phyloP scores from a whole-genome alignment of 2,888 invertebrate species.

The Boloria selene region DNA sequence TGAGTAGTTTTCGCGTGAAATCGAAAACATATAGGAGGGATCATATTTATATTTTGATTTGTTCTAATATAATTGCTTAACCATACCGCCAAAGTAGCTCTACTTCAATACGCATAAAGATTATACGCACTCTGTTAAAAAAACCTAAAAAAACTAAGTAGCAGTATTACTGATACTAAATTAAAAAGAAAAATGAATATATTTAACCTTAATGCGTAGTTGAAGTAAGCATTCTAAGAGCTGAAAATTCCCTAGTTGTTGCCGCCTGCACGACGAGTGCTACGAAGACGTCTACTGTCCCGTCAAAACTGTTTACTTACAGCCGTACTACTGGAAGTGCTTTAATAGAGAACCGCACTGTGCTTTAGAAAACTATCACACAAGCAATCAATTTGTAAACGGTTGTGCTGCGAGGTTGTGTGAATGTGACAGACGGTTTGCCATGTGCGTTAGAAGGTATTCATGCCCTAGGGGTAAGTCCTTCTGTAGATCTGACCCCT shows the following conservation, averaged over 20 bases:
- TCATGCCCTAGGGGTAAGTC: conserved; percentile 88
- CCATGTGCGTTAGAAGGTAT: conserved; percentile 89
- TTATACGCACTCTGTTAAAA: too few relatives aligned
- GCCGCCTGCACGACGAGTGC: conserved; percentile 92
- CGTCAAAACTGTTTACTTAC: conserved; percentile 90
- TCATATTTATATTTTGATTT: too few relatives aligned
- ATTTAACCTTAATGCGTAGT: too few relatives aligned
- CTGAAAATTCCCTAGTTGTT: conserved; percentile 83
- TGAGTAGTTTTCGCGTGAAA: too few relatives aligned
- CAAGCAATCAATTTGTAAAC: conserved; percentile 60
- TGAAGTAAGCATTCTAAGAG: neutral
- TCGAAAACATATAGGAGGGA: too few relatives aligned
- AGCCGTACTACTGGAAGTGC: conserved; percentile 95
- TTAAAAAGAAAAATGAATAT: too few relatives aligned
- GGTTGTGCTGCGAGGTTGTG: conserved; percentile 91
- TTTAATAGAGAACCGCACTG: conserved; percentile 89
- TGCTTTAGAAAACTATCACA: conserved; percentile 80
- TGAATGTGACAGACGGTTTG: conserved; percentile 90
- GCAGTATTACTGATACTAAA: too few relatives aligned
- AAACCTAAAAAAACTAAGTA: too few relatives aligned
- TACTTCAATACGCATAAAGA: too few relatives aligned
- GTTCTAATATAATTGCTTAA: too few relatives aligned
- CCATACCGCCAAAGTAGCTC: too few relatives aligned
- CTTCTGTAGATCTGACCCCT: conserved; percentile 88
- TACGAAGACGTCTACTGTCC: conserved; percentile 91